Conservation (phyloP, 2,888 invertebrate genomes). For the Drosophila multiciliata region DNA sequence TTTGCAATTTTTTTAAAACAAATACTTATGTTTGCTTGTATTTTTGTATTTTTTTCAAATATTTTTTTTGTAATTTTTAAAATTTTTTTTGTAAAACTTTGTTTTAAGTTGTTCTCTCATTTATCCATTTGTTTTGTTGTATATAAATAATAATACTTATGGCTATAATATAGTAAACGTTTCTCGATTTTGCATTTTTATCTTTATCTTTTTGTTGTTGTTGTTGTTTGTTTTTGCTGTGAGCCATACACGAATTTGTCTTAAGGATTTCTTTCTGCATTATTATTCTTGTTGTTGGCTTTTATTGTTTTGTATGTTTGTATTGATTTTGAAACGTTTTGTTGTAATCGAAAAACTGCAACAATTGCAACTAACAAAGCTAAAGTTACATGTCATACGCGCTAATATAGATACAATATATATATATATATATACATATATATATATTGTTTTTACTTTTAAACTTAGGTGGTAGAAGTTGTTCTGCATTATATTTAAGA, state of each 20-base stretch:
- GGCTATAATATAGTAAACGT: slow-evolving; percentile 80
- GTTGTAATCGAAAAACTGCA: slow-evolving; percentile 73
- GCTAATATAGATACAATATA: slow-evolving; percentile 61
- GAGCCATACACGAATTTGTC: slow-evolving; percentile 27
- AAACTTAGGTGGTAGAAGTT: slow-evolving; percentile 56
- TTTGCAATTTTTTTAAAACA: slow-evolving; percentile 72
- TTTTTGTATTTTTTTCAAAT: slow-evolving; percentile 60
- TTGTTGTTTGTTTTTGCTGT: slow-evolving; percentile 21
- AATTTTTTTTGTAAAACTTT: slow-evolving; percentile 79
- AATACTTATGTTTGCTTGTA: slow-evolving; percentile 76
- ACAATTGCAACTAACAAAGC: slow-evolving; percentile 79
- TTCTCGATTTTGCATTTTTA: slow-evolving; percentile 62
- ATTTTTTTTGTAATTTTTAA: slow-evolving; percentile 55
- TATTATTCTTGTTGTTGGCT: slow-evolving; percentile 54
- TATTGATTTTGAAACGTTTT: slow-evolving; percentile 30
- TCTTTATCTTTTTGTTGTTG: slow-evolving; percentile 25
- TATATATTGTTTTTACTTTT: slow-evolving; percentile 34
- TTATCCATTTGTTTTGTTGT: slow-evolving; percentile 63
- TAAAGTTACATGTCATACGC: slow-evolving; percentile 68
- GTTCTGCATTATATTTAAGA: slow-evolving; percentile 45
- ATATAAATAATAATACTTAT: slow-evolving; percentile 84
- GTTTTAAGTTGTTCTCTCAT: slow-evolving; percentile 79
- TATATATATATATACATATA: slow-evolving; percentile 30
- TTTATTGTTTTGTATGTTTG: slow-evolving; percentile 4
- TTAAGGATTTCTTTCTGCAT: slow-evolving; percentile 26